Conservation (phyloP, 2,888 invertebrate species). For the Drosophila neutralis region DNA sequence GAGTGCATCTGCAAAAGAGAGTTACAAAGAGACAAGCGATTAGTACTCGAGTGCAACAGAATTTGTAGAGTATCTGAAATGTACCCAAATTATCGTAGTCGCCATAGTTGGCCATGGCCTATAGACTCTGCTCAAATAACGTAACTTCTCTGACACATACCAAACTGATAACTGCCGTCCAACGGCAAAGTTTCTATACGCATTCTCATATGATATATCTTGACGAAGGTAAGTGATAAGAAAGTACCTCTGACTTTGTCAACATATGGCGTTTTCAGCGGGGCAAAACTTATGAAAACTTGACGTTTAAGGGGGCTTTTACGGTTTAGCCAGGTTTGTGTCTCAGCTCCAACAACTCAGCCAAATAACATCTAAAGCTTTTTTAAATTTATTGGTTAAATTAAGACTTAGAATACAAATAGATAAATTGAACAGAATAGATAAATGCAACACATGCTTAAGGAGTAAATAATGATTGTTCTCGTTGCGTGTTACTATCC, state of each 20-base stretch:
- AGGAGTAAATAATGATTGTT: background rate
- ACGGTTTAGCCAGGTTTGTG: conserved; percentile 40
- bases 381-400: background rate
- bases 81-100: conserved; percentile 83
- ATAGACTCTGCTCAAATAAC: conserved; percentile 24
- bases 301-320: conserved; percentile 16
- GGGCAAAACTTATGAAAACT: conserved; percentile 18
- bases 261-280: conserved; percentile 33
- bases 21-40: background rate
- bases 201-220: conserved; percentile 37
- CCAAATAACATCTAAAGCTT: conserved; percentile 36
- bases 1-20: conserved; percentile 91
- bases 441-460: background rate
- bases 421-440: background rate
- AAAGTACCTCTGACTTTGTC: conserved; percentile 24
- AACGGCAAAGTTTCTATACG: conserved; percentile 5
- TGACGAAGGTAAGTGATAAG: conserved; percentile 57
- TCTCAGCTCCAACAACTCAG: conserved; percentile 35
- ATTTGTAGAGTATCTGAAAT: background rate
- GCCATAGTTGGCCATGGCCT: conserved; percentile 77
- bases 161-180: conserved; percentile 53
- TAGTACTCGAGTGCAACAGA: background rate
- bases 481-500: background rate
- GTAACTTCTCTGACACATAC: conserved; percentile 65
- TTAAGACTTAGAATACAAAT: background rate